These are phyloP conservation scores for Galendromus occidentalis DNA, from an alignment of 1,140 invertebrate genomes.

Conservation along the genomic window DNA sequence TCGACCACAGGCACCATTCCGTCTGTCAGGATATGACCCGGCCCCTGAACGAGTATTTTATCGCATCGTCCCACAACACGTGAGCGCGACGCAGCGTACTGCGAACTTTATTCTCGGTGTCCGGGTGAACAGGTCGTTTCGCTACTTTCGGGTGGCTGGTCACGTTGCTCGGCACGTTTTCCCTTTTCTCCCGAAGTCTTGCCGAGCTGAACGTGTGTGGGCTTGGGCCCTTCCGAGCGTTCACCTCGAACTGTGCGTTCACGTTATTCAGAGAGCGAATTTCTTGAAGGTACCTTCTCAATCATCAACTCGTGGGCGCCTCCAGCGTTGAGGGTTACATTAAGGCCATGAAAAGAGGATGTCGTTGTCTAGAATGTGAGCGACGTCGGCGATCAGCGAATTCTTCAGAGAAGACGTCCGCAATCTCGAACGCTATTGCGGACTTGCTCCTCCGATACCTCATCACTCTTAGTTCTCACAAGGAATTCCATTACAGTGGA, in stretches of 20 bases:
- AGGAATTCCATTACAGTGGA: conserved; percentile 33
- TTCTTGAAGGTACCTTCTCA: conserved; percentile 30
- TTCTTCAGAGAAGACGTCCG: no score
- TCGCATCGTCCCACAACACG: conserved; percentile 90
- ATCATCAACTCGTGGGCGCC: conserved; percentile 36
- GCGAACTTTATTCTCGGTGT: no score
- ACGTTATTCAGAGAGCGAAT: conserved; percentile 4
- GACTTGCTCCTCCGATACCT: no score
- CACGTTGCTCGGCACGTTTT: no score
- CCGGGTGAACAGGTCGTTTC: no score
- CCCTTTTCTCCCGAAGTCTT: no score
- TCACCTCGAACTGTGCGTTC: not conserved
- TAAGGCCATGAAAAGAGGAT: conserved; percentile 30
- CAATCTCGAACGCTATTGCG: no score
- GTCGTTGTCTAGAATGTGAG: conserved; percentile 34
- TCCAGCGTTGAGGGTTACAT: conserved; percentile 38
- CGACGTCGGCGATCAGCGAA: no score
- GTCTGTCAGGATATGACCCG: conserved; percentile 67
- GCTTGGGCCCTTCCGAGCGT: not conserved
- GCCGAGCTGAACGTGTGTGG: not conserved
- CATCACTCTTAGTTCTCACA: not conserved
- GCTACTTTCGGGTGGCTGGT: no score
- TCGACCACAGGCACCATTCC: conserved; percentile 24
- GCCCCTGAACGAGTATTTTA: conserved; percentile 81
- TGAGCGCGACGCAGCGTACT: conserved; percentile 25